Evolutionary conservation across 2,113 vertebrate genomes (phyloP), one percentile per base, ranked within the genome.

Genomic region (Electrona antarctica): DNA sequence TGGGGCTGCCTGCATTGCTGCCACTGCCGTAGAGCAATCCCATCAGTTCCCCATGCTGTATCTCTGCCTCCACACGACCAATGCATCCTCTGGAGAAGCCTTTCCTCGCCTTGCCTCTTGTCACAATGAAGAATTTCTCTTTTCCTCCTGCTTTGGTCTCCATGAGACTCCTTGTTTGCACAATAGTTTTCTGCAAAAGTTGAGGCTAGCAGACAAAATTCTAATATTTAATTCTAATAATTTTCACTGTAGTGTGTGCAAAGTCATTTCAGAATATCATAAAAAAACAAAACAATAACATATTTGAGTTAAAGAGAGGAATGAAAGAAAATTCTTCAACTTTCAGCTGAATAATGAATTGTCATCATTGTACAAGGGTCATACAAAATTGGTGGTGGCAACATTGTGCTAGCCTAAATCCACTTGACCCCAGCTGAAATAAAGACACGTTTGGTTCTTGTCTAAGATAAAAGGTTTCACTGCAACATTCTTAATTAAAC

Each of bases 121-220:
- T 67, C 1, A 93, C 89, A n/a, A 92, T 90, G 79, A 95, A 93
- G 55, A 91, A 93, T 65, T 63, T 86, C 1, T 91, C 87, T 10
- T 83, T 86, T 6, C 10, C 47, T 8, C 45, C 54, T 4, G 60
- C 8, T 63, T 13, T 79, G 72, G 78, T n/a, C 74, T 92, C 92
- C 90, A 91, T 90, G 28, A 8, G 33, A 41, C 33, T 41, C 21
- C 21, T 41, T 41, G 3, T 41, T 41, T 41, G 33, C 33, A 41
- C 33, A 41, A 41, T 41, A 41, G 33, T 41, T 41, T 41, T 41
- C 33, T 41, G 33, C 33, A 41, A 41, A 41, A 41, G 33, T 41
- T 41, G 1, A 41, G 33, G 33, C 5, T 3, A 41, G 33, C 33
- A 41, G 33, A 41, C 33, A 41, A 41, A 41, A 41, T 41, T 41